Evolutionary conservation across 2,113 vertebrate genomes (phyloP).

Genomic region (Cyprinodon tularosa): DNA sequence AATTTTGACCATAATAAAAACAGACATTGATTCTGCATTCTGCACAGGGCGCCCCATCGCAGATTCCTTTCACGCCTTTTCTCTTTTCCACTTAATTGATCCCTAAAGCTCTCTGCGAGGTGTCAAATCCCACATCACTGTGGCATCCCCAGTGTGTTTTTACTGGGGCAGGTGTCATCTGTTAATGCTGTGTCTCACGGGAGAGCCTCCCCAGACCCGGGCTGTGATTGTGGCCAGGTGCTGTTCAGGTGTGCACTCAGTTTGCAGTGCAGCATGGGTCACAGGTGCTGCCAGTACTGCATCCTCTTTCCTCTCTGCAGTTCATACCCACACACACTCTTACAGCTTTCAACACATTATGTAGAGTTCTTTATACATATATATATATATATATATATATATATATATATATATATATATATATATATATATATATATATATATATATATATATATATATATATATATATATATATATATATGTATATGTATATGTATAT

Average conservation of each 20-base stretch:
- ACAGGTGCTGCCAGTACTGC: conserved; percentile 74
- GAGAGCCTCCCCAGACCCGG: conserved; percentile 46
- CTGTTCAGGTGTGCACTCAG: conserved; percentile 80
- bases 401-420: too few species aligned
- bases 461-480: not conserved
- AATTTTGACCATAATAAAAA: conserved; percentile 21
- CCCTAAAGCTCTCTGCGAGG: conserved; percentile 60
- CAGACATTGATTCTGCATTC: conserved; percentile 60
- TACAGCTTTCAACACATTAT: conserved; percentile 16
- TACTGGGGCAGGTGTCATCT: conserved; percentile 75
- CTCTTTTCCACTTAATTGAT: conserved; percentile 57
- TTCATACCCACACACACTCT: conserved; percentile 31
- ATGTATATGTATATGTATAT: too few species aligned
- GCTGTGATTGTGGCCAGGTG: conserved; percentile 77
- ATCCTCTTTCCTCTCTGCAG: conserved; percentile 30
- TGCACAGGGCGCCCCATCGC: conserved; percentile 10
- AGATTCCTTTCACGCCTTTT: conserved; percentile 30
- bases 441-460: not conserved
- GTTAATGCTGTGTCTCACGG: conserved; percentile 43
- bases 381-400: too few species aligned
- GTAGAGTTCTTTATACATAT: not conserved
- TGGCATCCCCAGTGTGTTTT: conserved; percentile 50
- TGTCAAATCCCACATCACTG: conserved; percentile 66
- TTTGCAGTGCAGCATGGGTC: conserved; percentile 69
- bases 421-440: not conserved